Base-by-base conservation (phyloP, 1,140 invertebrate genomes). In the Apis dorsata region DNA sequence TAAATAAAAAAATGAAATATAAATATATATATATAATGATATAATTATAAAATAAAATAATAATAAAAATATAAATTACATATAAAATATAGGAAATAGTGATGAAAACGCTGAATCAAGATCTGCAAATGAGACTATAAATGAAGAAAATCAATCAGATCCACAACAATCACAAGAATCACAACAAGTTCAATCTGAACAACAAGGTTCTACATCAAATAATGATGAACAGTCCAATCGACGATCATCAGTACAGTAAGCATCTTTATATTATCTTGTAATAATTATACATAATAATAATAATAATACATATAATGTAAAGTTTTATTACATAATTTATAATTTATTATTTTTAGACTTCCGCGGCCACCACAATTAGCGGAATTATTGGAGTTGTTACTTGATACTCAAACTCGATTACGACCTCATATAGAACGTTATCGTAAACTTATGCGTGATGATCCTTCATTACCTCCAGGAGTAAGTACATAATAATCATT, bases 361-460 rank as follows among this genome's bases (percentile, higher is more conserved):
- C 94, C 84, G 92, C 95, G 81, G 90, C 95, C 95, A 4, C 90
- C 93, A 51, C 95, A 95, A 84, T 94, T 97, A 93, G 95, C 95
- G 51, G 94, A 95, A 84, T 92, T 97, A 17, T 91, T 97, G 71
- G 95, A 95, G 70, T 93, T 94, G 83, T 93, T 96, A 72, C 90
- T 94, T 62, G 91, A 92, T n/a, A 94, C 96, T 7, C 95, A 96
- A 85, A 92, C 92, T n/a, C 94, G 96, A 71, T 92, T 97, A 55
- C 92, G 94, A 84, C 96, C 96, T 2, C 96, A 95, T 81, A 90
- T 97, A 84, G 94, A 95, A 80, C 94, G 94, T 81, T 96, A 96
- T 88, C 94, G 95, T 55, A 89, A 93, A 63, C 94, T 96, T 62
- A 94, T 96, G 90, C 88, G 92, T 49, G 92, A 94, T 53, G 96